Evolutionary conservation across 1,140 invertebrate species (phyloP), one percentile per base, ranked within the genome.

Genomic region (Eurosta solidaginis): DNA sequence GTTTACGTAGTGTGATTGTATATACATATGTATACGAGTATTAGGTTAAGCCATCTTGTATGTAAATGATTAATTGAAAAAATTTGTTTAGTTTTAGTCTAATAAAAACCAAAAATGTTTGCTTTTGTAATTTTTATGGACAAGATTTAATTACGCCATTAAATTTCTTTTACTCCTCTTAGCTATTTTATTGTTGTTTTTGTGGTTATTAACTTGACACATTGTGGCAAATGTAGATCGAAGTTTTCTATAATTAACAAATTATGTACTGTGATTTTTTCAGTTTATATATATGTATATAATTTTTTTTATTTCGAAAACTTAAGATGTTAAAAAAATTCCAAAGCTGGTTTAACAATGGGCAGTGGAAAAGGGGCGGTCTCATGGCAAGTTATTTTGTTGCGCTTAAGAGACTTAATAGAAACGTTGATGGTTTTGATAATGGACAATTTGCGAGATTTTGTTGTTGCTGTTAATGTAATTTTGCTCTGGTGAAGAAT

Each of bases 1-100:
- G 5, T 80, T 83, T 68, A 54, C 82, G 3, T 86, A 84, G 50
- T 4, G n/a, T 49, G 22, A 7, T 29, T 2, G 1, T 5, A n/a
- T n/a, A n/a, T n/a, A n/a, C n/a, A n/a, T n/a, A n/a, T n/a, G n/a
- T n/a, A n/a, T n/a, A n/a, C n/a, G n/a, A n/a, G n/a, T n/a, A n/a
- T n/a, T n/a, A n/a, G n/a, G n/a, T n/a, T n/a, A n/a, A n/a, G n/a
- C n/a, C n/a, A n/a, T 20, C 40, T 68, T 68, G 29, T 68, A 68
- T 29, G 12, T n/a, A 40, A 22, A 17, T 20, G 33, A 42, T 68
- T 42, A 68, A 2, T 22, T 40, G 33, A 68, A 40, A 68, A 68
- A 68, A n/a, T n/a, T 42, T 68, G 59, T 68, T 68, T 40, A 68
- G 40, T 20, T 68, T 68, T 68, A 63, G 36, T 22, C 20, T 68